phyloP scores from a whole-genome alignment of 2,888 invertebrate genomes.

The Mesorhabditis spiculigera region DNA sequence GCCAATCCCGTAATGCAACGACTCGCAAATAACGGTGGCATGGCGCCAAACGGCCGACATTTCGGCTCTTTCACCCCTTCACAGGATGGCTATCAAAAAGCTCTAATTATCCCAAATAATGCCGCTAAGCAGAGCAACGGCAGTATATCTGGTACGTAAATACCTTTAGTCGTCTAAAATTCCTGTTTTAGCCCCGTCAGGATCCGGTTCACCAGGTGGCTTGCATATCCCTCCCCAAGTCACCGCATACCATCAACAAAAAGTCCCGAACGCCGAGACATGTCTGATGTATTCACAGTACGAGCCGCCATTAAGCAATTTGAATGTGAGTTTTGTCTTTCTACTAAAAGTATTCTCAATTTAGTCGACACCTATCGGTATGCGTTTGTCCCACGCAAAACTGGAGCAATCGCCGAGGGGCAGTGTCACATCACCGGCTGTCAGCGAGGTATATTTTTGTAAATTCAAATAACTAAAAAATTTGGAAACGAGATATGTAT shows the following conservation, averaged over 20 bases:
- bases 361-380: neutral
- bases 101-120: neutral
- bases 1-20: neutral
- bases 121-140: neutral
- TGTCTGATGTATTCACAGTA: constrained; percentile 40
- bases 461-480: too few relatives aligned
- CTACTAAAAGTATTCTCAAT: neutral
- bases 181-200: neutral
- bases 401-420: neutral
- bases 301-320: constrained; percentile 29
- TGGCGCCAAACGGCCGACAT: constrained; percentile 4
- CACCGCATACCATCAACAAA: neutral
- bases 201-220: neutral
- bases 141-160: neutral
- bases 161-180: neutral
- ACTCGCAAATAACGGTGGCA: neutral
- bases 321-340: constrained; percentile 20
- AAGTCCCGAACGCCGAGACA: constrained; percentile 14
- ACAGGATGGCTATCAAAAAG: neutral
- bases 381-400: neutral
- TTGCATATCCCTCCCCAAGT: neutral
- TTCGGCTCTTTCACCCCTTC: neutral
- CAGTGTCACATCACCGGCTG: neutral
- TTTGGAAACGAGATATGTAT: too few relatives aligned
- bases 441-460: neutral